Base-by-base conservation (phyloP, 1,140 invertebrate genomes). In the Lordiphosa mommai region DNA sequence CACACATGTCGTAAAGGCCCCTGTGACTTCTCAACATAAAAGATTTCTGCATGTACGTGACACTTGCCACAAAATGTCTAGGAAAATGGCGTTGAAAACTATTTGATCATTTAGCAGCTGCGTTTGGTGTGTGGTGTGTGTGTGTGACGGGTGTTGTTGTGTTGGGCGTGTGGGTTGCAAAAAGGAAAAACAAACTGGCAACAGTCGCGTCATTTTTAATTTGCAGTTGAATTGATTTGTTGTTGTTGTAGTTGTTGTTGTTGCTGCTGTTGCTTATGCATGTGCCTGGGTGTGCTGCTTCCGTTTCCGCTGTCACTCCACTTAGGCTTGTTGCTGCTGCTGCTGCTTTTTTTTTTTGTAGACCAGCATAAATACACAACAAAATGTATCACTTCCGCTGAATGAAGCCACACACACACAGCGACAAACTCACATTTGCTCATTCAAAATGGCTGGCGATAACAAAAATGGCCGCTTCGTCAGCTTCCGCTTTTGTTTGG, bases 381-480 rank as follows among this genome's bases (percentile, higher is more conserved):
- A 68, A 63, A 69, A 64, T 79, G 44, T 76, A 84, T 72, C 66
- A 61, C 59, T 72, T 64, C 64, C 68, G 64, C 30, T 49, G 41
- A 44, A 40, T 44, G 34, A 41, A 52, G 7, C 40, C 17, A 6
- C 36, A 27, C 33, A 50, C 29, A 48, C 37, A 32, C 6, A 17
- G n/a, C 20, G 20, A 37, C 27, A 47, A 38, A 33, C 14, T 8
- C 20, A 43, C 40, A 57, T 36, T 50, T 51, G 37, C 41, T 56
- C 61, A 82, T 68, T 64, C 77, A 69, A 84, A 82, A 82, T 82
- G 71, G 74, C 74, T 77, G 58, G 72, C 77, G 76, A 82, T 82
- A 82, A 84, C 76, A 84, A 82, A 82, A 82, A 82, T 84, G 76
- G 76, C 58, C 67, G 67, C 59, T 84, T 58, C 34, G 49, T 33